Evolutionary conservation across 2,888 invertebrate genomes (phyloP), one percentile per base, ranked within the genome.

Genomic region (Metalampra italica): DNA sequence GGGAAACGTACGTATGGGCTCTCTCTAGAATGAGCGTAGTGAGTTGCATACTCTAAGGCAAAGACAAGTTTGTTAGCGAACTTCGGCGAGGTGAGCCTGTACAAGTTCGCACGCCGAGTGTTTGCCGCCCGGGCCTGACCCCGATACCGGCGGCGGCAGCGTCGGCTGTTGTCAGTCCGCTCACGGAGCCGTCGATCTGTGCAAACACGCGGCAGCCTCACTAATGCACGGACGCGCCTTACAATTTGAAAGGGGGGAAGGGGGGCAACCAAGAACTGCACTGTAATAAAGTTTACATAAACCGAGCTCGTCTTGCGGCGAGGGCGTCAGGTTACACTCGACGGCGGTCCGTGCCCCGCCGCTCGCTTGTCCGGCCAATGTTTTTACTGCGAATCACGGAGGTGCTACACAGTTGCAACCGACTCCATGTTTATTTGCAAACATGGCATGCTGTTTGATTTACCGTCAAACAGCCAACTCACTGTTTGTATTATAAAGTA

Each of bases 221-320:
- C 78, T 86, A 82, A 84, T 83, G 79, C 82, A 81, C 76, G 76
- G 76, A 73, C 82, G 81, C 78, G 78, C 73, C 78, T 78, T 77
- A 79, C 82, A 78, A 78, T 78, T 75, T 74, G 71, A 75, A 71
- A 62, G 65, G 72, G 71, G 70, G 66, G 67, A 59, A 56, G 64
- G 55, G 61, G 46, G 22, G 60, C 54, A 56, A 15, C 14, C 45
- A 22, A 9, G 64, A 64, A 76, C 64, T 77, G 80, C 82, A 78
- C 77, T 64, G 77, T 86, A 87, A 86, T 86, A 87, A 86, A 86
- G 84, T 88, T 86, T 86, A 84, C 84, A 84, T 76, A 82, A 80
- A 82, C 80, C 77, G 65, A 71, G 68, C 71, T 66, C 67, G 77
- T 79, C 82, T 83, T 72, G 75, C 70, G 73, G 72, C 68, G 58